Conservation (phyloP, 2,113 vertebrate species). For the Carassius auratus region DNA sequence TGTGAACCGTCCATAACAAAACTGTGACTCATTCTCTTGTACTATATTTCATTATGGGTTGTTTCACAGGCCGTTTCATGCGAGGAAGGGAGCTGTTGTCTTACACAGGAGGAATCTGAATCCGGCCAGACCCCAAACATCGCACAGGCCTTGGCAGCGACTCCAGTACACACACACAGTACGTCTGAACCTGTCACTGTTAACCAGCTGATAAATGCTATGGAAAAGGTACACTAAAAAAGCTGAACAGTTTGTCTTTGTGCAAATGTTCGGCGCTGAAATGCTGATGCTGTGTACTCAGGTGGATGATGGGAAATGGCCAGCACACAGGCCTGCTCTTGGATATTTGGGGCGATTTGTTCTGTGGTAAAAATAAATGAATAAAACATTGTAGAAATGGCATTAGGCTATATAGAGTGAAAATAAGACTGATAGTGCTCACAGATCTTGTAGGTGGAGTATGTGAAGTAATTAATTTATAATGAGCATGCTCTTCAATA, state of each 20-base stretch:
- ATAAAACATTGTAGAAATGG: not conserved
- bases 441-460: not conserved
- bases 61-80: constrained; percentile 1
- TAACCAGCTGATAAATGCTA: constrained; percentile 13
- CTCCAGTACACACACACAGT: constrained; percentile 33
- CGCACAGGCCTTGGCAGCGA: constrained; percentile 27
- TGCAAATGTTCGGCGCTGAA: constrained; percentile 1
- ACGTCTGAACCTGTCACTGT: constrained; percentile 20
- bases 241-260: constrained; percentile 13
- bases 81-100: constrained; percentile 31
- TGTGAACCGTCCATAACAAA: not conserved
- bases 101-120: constrained; percentile 12
- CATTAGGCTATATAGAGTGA: not conserved
- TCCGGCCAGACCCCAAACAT: constrained; percentile 15
- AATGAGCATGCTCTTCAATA: constrained; percentile 4
- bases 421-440: not conserved
- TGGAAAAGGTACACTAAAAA: not conserved
- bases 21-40: not conserved
- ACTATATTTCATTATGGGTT: not conserved
- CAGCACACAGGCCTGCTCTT: not conserved
- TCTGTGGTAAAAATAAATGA: not conserved
- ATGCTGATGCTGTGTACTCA: constrained; percentile 25
- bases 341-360: not conserved
- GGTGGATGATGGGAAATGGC: constrained; percentile 2
- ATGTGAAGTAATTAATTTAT: not conserved